Evolutionary conservation across 2,113 vertebrate species (phyloP), one percentile per base, ranked within the genome.

Genomic region (Gymnogyps californianus): DNA sequence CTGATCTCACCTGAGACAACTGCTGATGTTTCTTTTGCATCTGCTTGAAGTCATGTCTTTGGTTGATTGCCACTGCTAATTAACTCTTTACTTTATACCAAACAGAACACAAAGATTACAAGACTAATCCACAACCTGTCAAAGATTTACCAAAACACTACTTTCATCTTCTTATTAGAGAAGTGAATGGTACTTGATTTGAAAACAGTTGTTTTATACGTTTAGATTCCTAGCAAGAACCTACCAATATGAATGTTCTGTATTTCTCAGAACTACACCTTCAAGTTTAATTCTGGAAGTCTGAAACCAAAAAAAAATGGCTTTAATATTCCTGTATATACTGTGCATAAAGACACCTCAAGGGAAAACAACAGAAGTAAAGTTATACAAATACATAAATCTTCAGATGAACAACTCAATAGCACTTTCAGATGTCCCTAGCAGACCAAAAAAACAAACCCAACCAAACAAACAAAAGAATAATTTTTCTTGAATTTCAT

Each of bases 1-100:
- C 96, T 94, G 80, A 94, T 95, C 96, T 95, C 95, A 90, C 77
- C 95, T 64, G 84, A 92, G 89, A 95, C 87, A 87, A 85, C 86
- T 86, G 89, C 59, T 90, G 84, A 95, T 88, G 75, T 66, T 91
- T 81, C 84, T 75, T 81, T 51, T 86, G 81, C 84, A 94, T 89
- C 67, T 65, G 44, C 77, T 80, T 54, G 20, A 94, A 83, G 71
- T 59, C 58, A 61, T 29, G 34, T 69, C 77, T 70, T 62, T 87
- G 51, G 52, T 76, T 95, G 89, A 78, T 34, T 87, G 96, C 65
- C 76, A 49, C 59, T 89, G 54, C 86, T 92, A 95, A 92, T 95
- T 77, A 97, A 86, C 74, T 36, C 77, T 67, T 16, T 29, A 71
- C 61, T 52, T 93, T 31, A 74, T 31, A 84, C 62, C 65, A 90